A percentile compares a stretch with the other conserved stretches of the same genome.
Conservation (phyloP, 2,113 vertebrate species). For the Colaptes auratus region DNA sequence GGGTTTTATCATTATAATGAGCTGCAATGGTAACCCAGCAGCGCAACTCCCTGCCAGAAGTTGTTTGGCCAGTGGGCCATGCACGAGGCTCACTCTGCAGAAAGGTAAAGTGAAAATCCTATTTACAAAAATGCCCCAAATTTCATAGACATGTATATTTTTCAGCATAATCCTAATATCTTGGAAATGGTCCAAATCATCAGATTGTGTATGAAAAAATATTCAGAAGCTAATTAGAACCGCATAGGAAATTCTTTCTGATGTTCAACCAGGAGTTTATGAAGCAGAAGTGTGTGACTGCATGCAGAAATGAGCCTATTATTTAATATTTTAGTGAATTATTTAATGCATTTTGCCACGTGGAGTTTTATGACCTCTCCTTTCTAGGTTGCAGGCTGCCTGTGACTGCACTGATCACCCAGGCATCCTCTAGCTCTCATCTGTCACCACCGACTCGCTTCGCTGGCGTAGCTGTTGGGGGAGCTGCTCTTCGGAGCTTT, state of each 20-base stretch:
- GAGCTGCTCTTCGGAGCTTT: background rate
- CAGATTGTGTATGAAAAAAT: background rate
- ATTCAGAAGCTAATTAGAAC: background rate
- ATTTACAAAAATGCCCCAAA: background rate
- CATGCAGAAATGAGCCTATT: background rate
- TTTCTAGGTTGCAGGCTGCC: background rate
- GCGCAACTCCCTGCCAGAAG: fast-evolving
- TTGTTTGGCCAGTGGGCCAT: background rate
- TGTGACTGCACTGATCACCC: background rate
- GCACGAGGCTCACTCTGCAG: background rate
- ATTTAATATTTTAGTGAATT: background rate
- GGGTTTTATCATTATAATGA: background rate
- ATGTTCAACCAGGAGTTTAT: background rate
- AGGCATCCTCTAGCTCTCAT: fast-evolving
- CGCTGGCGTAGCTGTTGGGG: background rate
- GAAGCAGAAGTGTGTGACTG: background rate
- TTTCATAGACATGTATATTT: no score
- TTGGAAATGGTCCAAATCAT: background rate
- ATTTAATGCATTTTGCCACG: background rate
- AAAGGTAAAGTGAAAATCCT: background rate
- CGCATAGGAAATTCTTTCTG: slow-evolving; percentile 26
- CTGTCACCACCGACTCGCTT: background rate
- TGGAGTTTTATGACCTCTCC: background rate
- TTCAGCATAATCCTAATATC: background rate
- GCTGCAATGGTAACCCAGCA: background rate